Base-by-base conservation (phyloP, 2,113 vertebrate genomes). In the Toxotes chatareus region DNA sequence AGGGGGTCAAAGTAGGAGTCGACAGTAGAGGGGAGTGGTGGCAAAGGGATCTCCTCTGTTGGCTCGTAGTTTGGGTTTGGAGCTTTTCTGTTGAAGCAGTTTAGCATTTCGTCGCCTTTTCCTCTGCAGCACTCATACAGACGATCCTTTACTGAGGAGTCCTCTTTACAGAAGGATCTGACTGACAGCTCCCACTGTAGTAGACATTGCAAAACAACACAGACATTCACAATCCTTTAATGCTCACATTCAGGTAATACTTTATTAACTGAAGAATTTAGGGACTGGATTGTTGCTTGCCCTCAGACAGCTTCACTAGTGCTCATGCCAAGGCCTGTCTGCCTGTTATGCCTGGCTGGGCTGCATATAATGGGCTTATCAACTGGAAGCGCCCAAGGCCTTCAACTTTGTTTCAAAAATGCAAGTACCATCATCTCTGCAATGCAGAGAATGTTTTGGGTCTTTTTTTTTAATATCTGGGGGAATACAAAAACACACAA, bases 121-220 rank as follows among this genome's bases (percentile, higher is more conserved):
- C 4, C 8, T 16, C 3, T 79, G 77, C 95, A 96, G 89, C 95
- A 96, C 53, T 73, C 13, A 51, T 94, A 87, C 7, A 86, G 73
- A 0, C 14, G 47, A 32, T 92, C 92, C 70, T 96, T 96, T 3
- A 96, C 66, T 0, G 63, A 44, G 1, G 77, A 59, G 51, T 94
- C 93, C 9, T 86, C 86, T 5, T 60, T 0, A 70, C 95, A 96
- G 87, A 92, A 96, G 6, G 40, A 23, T 9, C 79, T 0, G 1
- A 95, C 67, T 2, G 87, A 82, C 5, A 72, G 79, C 77, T 91
- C 61, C 95, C 95, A 96, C 95, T 96, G 71, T 11, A 80, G 68
- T 13, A 63, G 56, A 71, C 34, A 83, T 3, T 68, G 34, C 7
- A 70, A 65, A 75, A 55, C 46, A 80, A 57, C 47, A 82, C n/a